Base-by-base conservation (phyloP, 2,797 vertebrate genomes). In the Acanthurus lineatus region DNA sequence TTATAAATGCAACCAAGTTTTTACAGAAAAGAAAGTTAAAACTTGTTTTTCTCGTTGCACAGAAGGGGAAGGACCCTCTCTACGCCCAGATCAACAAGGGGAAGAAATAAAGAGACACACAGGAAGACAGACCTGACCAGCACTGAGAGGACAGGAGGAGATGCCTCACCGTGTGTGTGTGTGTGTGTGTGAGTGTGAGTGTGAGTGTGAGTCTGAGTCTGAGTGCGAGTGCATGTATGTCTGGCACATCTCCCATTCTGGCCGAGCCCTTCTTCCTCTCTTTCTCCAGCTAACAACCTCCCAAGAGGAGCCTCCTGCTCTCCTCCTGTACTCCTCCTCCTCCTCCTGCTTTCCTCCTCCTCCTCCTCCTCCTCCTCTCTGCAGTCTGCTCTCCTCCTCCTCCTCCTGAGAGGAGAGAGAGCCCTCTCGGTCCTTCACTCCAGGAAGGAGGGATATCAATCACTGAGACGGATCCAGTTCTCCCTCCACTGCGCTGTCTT, bases 1-100 rank as follows among this genome's bases (percentile, higher is more conserved):
- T 47, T 49, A 28, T 32, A 64, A n/a, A 44, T 42, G 19, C 51
- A 9, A 19, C 2, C 1, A 59, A 25, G 40, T 47, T 54, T 52
- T 58, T 32, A 32, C 38, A 45, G 0, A 9, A 15, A 14, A 12
- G 3, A 48, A 48, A 62, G 8, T 16, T 9, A 9, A 45, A 48
- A 1, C 9, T 45, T 60, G 68, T 71, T 59, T 15, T 25, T 82
- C 44, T 89, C 62, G 12, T 32, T 88, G 87, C 6, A 93, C 91
- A 93, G 80, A 93, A 97, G 97, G 96, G 96, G 94, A 96, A 95
- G 87, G 97, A 98, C 93, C 97, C 97, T 95, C 97, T 99, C 93
- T 98, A 98, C 82, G 97, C 97, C 92, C 95, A 96, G 96, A 98
- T 99, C 96, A 96, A 95, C 96, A 98, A 97, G 96, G 97, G 96